Base-by-base conservation (phyloP, 2,797 vertebrate species). In the Danio albolineatus region DNA sequence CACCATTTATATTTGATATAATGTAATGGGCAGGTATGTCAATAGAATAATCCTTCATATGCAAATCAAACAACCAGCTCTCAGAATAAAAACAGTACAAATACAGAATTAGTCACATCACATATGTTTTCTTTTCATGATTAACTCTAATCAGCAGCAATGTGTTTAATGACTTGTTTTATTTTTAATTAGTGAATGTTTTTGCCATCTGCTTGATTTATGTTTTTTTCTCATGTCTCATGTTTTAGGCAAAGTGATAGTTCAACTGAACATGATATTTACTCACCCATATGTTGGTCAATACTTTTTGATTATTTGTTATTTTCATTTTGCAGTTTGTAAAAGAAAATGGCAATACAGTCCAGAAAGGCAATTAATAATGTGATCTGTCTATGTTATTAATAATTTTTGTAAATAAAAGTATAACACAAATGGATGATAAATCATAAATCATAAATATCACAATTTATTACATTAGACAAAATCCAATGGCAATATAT, bases 131-230 rank as follows among this genome's bases (percentile, higher is more conserved):
- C 44, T 48, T 48, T 66, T 13, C 13, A 48, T 48, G 67, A 48
- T 49, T 67, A 46, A 67, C 19, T 66, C 43, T 28, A 48, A 49
- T 67, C 4, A 67, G 64, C 16, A 16, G 44, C 13, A 9, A 19
- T 66, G 41, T 46, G 62, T 66, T 66, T 66, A 44, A 46, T 65
- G 44, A 44, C 41, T 65, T 65, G 17, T 43, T 13, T 65, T 65
- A 46, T 65, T 44, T 65, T 44, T 65, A 44, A 65, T 67, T 67
- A n/a, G 49, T 51, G 1, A 51, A 67, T 51, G 5, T 38, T 67
- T 67, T 70, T 46, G 6, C 67, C 36, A 70, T 70, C n/a, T 70
- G 67, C 5, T 51, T 67, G 21, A 67, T 66, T 28, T 14, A 9
- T 13, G 21, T 4, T 41, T 70, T 53, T 54, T 69, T 13, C n/a